Evolutionary conservation across 2,113 vertebrate species (phyloP).

Genomic region (Phrynosoma platyrhinos): DNA sequence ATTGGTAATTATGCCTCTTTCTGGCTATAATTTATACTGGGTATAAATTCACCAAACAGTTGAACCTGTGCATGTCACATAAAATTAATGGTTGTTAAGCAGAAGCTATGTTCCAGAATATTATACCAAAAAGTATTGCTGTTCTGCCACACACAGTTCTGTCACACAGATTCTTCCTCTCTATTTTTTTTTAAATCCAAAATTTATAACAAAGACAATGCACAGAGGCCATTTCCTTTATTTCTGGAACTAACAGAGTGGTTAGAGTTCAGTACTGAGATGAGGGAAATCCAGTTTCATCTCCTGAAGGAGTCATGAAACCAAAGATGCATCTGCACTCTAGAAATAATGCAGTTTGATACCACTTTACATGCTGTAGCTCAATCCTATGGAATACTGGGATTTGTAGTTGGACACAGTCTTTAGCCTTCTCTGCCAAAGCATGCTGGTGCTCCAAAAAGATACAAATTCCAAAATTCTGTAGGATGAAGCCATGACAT

Average conservation of each 20-base stretch:
- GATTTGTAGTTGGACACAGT: too few relatives aligned
- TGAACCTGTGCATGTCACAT: neutral
- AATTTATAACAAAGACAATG: neutral
- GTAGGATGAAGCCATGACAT: too few relatives aligned
- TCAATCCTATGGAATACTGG: too few relatives aligned
- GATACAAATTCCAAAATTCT: too few relatives aligned
- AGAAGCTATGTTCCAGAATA: neutral
- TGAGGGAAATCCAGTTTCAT: too few relatives aligned
- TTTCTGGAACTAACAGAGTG: neutral
- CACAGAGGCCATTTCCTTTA: neutral
- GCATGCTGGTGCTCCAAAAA: too few relatives aligned
- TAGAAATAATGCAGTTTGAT: too few relatives aligned
- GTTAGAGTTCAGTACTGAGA: too few relatives aligned
- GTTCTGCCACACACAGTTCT: neutral
- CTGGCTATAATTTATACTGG: neutral
- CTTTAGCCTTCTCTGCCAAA: too few relatives aligned
- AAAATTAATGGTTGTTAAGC: neutral
- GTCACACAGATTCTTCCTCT: neutral
- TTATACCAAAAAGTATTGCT: neutral
- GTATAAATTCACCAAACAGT: neutral
- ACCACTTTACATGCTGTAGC: too few relatives aligned
- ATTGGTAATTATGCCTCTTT: neutral
- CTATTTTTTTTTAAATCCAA: neutral
- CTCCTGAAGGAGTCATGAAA: too few relatives aligned
- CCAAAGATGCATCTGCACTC: too few relatives aligned